These are phyloP conservation scores for Acestrorhynchus altus DNA, from an alignment of 2,797 vertebrate genomes.

Conservation along the genomic window DNA sequence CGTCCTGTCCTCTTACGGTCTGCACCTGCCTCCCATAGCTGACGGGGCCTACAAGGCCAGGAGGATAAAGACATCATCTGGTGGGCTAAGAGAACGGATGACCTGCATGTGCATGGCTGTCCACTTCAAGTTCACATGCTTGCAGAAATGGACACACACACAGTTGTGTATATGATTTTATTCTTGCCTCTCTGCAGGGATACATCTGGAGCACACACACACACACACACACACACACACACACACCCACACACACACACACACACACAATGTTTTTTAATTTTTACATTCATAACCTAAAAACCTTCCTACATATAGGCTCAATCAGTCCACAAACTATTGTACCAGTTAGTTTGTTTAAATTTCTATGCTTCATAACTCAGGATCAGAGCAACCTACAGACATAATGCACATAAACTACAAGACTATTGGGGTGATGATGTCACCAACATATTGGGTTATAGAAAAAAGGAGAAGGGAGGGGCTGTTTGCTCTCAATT, in stretches of 20 bases:
- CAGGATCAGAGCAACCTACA: too few species aligned
- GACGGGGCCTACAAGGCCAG: constrained; percentile 50
- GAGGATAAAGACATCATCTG: constrained; percentile 56
- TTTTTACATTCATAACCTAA: too few species aligned
- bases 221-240: neutral
- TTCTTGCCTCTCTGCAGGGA: neutral
- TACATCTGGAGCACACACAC: neutral
- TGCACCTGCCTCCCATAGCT: constrained; percentile 53
- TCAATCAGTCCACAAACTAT: too few species aligned
- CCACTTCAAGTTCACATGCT: constrained; percentile 31
- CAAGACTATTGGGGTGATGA: too few species aligned
- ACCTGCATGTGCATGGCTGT: constrained; percentile 49
- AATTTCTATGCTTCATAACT: too few species aligned
- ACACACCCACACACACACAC: neutral
- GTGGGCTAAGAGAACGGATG: constrained; percentile 53
- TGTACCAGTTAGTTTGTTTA: too few species aligned
- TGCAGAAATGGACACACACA: constrained; percentile 29
- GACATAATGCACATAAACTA: too few species aligned
- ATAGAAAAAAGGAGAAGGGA: too few species aligned
- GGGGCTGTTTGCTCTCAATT: too few species aligned
- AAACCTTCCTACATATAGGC: too few species aligned
- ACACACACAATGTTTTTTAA: too few species aligned
- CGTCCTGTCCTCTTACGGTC: constrained; percentile 28
- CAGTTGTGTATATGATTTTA: constrained; percentile 26
- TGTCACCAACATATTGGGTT: too few species aligned